Evolutionary conservation across 2,888 invertebrate genomes (phyloP).

Genomic region (Pocota personata): DNA sequence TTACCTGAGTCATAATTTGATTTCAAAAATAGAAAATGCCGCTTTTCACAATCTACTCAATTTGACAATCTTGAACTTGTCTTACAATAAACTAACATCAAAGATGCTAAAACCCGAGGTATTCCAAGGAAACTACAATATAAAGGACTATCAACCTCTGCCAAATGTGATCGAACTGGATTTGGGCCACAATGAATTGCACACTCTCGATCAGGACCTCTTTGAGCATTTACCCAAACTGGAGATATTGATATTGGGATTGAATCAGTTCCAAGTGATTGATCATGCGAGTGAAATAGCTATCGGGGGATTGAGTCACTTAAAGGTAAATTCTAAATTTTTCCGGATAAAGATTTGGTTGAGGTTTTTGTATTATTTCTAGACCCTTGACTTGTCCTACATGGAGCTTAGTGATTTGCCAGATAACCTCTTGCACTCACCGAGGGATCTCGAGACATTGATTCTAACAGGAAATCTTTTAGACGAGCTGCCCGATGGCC

Average conservation of each 20-base stretch:
- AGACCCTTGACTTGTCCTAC: constrained; percentile 88
- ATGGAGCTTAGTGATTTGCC: constrained; percentile 87
- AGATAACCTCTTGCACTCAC: constrained; percentile 87
- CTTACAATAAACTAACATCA: constrained; percentile 87
- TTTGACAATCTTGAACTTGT: constrained; percentile 87
- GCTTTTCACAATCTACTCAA: constrained; percentile 87
- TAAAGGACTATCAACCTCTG: constrained; percentile 77
- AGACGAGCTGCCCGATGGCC: constrained; percentile 84
- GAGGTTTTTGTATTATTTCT: too few relatives aligned
- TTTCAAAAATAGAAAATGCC: constrained; percentile 85
- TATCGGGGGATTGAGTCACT: constrained; percentile 85
- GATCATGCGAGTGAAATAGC: constrained; percentile 87
- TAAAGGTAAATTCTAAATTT: constrained; percentile 84
- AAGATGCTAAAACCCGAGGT: constrained; percentile 86
- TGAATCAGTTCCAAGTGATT: constrained; percentile 89
- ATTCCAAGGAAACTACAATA: constrained; percentile 85
- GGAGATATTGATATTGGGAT: constrained; percentile 87
- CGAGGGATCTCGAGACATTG: constrained; percentile 86
- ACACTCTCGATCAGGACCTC: constrained; percentile 87
- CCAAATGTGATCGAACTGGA: constrained; percentile 79
- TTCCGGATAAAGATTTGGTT: background rate
- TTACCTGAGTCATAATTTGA: constrained; percentile 86
- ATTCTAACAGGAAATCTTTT: constrained; percentile 88
- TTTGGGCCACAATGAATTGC: constrained; percentile 88
- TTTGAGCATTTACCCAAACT: constrained; percentile 90